Conservation (phyloP, 2,113 vertebrate genomes). For the Atherinomorus stipes region DNA sequence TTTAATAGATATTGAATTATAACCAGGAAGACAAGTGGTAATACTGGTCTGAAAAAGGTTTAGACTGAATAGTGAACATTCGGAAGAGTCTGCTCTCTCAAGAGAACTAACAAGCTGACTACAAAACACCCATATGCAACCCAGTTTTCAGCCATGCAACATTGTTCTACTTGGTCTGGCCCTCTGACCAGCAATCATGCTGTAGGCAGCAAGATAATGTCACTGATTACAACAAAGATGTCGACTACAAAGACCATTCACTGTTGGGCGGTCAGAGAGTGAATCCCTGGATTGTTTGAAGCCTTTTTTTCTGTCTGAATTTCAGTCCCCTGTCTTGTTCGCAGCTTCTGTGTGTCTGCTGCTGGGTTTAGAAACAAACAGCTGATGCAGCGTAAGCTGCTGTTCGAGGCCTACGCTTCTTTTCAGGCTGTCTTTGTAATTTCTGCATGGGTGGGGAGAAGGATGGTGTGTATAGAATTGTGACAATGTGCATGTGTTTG, state of each 20-base stretch:
- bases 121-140: conserved; percentile 3
- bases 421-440: conserved; percentile 63
- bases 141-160: not conserved
- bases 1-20: not conserved
- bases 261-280: conserved; percentile 1
- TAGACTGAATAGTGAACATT: not conserved
- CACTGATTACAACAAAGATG: conserved; percentile 46
- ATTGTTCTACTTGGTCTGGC: conserved; percentile 4
- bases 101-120: conserved; percentile 5
- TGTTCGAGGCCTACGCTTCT: conserved; percentile 28
- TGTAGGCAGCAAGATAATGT: conserved; percentile 37
- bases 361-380: conserved; percentile 54
- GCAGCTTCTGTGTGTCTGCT: conserved; percentile 27
- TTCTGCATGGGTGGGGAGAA: conserved; percentile 47
- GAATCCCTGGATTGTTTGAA: conserved; percentile 47
- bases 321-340: conserved; percentile 30
- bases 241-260: conserved; percentile 28
- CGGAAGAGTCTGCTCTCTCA: not conserved
- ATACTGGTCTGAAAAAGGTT: not conserved
- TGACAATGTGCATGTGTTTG: conserved; percentile 22
- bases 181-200: conserved; percentile 17
- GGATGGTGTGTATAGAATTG: not conserved
- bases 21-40: not conserved
- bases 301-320: conserved; percentile 22
- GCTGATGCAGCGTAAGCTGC: conserved; percentile 68